Conservation (phyloP, 2,888 invertebrate genomes). For the Temnothorax unifasciatus region DNA sequence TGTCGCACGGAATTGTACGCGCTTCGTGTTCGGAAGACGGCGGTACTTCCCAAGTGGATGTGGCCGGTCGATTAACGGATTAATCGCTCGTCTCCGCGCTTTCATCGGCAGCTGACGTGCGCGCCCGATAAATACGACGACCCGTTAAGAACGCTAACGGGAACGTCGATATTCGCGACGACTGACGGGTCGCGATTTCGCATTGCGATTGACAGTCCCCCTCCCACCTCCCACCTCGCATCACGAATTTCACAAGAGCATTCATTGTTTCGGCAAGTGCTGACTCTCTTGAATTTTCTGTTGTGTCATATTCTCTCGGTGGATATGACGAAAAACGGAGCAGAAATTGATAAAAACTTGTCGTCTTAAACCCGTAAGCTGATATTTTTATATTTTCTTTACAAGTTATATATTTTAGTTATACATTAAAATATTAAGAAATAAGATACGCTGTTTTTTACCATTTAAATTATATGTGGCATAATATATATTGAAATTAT, state of each 20-base stretch:
- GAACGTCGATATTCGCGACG: slow-evolving; percentile 48
- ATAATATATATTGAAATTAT: background rate
- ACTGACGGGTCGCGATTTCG: slow-evolving; percentile 38
- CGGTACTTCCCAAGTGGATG: slow-evolving; percentile 30
- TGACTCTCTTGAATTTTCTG: background rate
- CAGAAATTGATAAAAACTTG: background rate
- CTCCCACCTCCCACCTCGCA: background rate
- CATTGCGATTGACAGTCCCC: background rate
- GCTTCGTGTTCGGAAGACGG: slow-evolving; percentile 34
- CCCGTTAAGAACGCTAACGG: slow-evolving; percentile 56
- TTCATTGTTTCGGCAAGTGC: slow-evolving; percentile 2
- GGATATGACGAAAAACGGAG: background rate
- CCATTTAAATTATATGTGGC: background rate
- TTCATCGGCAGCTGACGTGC: slow-evolving; percentile 56
- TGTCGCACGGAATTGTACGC: slow-evolving; percentile 41
- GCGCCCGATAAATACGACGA: slow-evolving; percentile 45
- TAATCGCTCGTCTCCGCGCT: slow-evolving; percentile 53
- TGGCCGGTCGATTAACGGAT: slow-evolving; percentile 55
- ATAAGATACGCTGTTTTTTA: background rate
- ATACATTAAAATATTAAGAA: background rate
- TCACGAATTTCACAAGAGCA: background rate
- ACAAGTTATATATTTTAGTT: background rate
- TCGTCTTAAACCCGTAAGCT: background rate
- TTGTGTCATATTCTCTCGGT: background rate
- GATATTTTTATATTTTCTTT: background rate